Conservation (phyloP, 2,888 invertebrate species). For the Rosalia funebris region DNA sequence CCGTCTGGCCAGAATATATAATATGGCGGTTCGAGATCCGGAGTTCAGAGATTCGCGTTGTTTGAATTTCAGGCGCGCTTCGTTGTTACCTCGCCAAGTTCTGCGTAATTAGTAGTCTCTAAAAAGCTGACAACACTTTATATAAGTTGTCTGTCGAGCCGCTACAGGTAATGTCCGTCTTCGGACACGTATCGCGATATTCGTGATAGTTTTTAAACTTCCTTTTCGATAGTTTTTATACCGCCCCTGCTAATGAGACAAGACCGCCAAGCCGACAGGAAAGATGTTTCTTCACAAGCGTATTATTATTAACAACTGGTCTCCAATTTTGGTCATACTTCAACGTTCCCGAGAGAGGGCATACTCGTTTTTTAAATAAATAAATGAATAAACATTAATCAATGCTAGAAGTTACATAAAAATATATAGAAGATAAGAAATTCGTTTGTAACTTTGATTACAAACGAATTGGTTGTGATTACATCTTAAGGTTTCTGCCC, state of each 20-base stretch:
- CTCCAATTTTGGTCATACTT: no score
- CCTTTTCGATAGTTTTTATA: conserved; percentile 35
- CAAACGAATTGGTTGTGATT: no score
- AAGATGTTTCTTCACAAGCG: not conserved
- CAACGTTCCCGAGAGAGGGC: no score
- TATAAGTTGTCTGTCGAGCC: conserved; percentile 53
- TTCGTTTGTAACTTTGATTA: no score
- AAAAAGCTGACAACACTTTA: conserved; percentile 54
- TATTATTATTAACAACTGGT: no score
- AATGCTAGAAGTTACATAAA: no score
- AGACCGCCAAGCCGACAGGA: conserved; percentile 22
- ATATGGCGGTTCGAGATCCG: conserved; percentile 30
- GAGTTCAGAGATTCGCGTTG: conserved; percentile 36
- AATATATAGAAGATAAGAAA: no score
- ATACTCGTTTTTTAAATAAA: no score
- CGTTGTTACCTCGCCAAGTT: conserved; percentile 41
- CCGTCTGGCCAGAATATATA: conserved; percentile 31
- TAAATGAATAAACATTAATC: no score
- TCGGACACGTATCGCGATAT: conserved; percentile 43
- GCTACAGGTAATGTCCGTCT: conserved; percentile 44
- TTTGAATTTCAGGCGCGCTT: conserved; percentile 48
- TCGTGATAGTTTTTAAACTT: conserved; percentile 41
- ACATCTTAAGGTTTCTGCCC: no score
- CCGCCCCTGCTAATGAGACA: conserved; percentile 41
- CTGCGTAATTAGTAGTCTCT: conserved; percentile 52